phyloP scores from a whole-genome alignment of 2,797 vertebrate species.

The Falco berigora region DNA sequence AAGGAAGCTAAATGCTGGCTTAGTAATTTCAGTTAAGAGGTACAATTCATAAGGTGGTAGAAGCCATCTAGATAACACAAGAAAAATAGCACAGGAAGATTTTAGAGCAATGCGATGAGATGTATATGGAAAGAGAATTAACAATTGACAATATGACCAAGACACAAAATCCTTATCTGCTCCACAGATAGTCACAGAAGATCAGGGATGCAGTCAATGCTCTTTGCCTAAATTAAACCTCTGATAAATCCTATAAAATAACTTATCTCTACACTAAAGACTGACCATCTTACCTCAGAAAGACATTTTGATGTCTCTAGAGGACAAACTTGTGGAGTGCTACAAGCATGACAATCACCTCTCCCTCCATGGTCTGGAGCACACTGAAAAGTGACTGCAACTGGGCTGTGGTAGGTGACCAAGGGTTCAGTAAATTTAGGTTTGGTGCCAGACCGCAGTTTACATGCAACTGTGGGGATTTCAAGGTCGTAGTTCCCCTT shows the following conservation, averaged over 20 bases:
- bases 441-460: neutral
- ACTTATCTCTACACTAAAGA: neutral
- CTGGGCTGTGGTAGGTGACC: neutral
- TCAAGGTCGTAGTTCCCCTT: neutral
- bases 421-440: neutral
- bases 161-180: neutral
- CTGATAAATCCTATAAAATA: neutral
- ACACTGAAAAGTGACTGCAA: neutral
- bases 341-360: fast-evolving
- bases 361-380: neutral
- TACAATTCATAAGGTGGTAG: neutral
- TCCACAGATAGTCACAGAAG: neutral
- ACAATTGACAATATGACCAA: neutral
- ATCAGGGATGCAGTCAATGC: neutral
- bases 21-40: neutral
- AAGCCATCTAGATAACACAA: neutral
- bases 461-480: neutral
- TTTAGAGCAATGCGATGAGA: neutral
- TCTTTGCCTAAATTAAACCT: neutral
- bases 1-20: neutral
- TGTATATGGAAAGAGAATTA: neutral
- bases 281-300: neutral
- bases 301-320: neutral
- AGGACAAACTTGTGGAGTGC: neutral
- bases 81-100: neutral